These are phyloP conservation scores for Porites lobata DNA, from an alignment of 92 coral and sea anemone genomes.

Conservation along the genomic window DNA sequence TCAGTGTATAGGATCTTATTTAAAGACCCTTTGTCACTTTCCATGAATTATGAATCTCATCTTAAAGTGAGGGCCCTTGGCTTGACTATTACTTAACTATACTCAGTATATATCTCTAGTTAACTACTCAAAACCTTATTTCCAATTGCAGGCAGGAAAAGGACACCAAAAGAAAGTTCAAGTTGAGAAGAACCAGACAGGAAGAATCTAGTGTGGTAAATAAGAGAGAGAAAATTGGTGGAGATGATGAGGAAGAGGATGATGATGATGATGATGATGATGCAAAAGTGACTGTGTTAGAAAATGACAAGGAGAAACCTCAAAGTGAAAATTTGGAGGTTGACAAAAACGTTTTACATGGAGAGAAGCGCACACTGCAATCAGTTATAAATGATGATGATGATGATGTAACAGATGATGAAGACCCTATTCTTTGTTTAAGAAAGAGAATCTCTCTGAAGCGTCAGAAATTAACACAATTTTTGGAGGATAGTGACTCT, in stretches of 20 bases:
- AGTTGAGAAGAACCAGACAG: constrained; percentile 21
- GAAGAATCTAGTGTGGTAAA: neutral
- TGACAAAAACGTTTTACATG: neutral
- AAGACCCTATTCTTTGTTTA: neutral
- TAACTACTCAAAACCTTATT: neutral
- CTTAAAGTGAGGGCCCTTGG: no score
- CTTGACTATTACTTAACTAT: no score
- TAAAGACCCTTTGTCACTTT: no score
- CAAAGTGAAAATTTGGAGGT: neutral
- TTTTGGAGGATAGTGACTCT: constrained; percentile 2
- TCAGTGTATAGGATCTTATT: no score
- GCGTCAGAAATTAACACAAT: constrained; percentile 10
- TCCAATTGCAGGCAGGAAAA: constrained; percentile 17
- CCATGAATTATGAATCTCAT: no score
- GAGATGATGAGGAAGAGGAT: neutral
- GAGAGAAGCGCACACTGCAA: constrained; percentile 36
- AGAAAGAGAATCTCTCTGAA: constrained; percentile 1
- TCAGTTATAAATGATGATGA: neutral
- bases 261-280: neutral
- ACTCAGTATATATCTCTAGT: neutral
- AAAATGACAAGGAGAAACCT: neutral
- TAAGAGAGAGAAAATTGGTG: neutral
- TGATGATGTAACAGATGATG: constrained; percentile 37
- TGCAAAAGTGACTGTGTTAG: neutral
- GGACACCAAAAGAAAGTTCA: constrained; percentile 1